Evolutionary conservation across 2,797 vertebrate species (phyloP).

Genomic region (Enteromius trimaculatus): DNA sequence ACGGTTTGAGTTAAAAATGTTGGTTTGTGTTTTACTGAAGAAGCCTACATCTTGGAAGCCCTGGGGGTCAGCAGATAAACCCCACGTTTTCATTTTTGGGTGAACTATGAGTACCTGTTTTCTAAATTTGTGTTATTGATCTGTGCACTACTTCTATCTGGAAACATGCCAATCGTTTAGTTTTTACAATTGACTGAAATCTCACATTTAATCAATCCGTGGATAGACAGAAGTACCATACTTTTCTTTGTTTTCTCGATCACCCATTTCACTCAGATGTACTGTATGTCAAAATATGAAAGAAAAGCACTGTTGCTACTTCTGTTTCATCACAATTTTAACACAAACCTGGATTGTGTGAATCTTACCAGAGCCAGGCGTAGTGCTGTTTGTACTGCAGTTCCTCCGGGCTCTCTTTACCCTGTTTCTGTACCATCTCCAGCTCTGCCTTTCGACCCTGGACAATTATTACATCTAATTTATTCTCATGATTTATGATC

Average conservation of each 20-base stretch:
- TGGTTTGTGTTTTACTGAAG: no score
- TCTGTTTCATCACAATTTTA: not conserved
- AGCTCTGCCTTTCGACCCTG: slow-evolving; percentile 91
- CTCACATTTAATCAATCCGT: not conserved
- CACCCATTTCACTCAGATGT: not conserved
- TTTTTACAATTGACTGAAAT: not conserved
- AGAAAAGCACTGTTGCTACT: not conserved
- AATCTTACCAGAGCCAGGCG: slow-evolving; percentile 92
- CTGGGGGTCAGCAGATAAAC: no score
- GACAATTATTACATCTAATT: not conserved
- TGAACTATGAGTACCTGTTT: no score
- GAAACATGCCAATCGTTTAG: not conserved
- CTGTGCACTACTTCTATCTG: no score
- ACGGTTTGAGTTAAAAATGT: no score
- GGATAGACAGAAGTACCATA: not conserved
- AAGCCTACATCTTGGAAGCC: no score
- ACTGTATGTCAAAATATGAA: not conserved
- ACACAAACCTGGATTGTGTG: not conserved
- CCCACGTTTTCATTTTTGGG: no score
- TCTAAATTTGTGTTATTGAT: no score
- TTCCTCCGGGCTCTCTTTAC: slow-evolving; percentile 84
- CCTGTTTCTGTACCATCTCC: slow-evolving; percentile 89
- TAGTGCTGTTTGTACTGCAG: slow-evolving; percentile 88
- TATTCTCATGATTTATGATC: not conserved
- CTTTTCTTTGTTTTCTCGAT: no score